These are phyloP conservation scores for Drosophila serrata DNA, from an alignment of 1,140 invertebrate genomes.

Conservation along the genomic window DNA sequence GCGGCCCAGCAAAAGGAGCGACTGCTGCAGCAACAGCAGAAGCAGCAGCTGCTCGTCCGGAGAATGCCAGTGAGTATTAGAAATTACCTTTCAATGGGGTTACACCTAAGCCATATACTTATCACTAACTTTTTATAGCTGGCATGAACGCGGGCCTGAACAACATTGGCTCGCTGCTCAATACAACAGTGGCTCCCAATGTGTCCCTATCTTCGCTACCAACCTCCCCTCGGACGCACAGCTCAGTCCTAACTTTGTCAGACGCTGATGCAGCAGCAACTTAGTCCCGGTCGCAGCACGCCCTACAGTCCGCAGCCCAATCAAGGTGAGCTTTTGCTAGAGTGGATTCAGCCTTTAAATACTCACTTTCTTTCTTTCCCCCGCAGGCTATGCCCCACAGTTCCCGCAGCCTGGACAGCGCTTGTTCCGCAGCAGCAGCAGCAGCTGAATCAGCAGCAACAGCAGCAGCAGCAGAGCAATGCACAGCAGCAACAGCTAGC, in stretches of 20 bases:
- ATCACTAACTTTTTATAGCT: slow-evolving; percentile 17
- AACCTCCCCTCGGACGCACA: slow-evolving; percentile 90
- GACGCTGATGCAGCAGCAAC: slow-evolving; percentile 81
- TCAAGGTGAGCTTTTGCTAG: slow-evolving; percentile 54
- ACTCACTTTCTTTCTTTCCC: not conserved
- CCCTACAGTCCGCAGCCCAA: slow-evolving; percentile 83
- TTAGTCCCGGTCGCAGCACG: slow-evolving; percentile 81
- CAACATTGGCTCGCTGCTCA: slow-evolving; percentile 92
- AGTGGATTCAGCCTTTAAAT: not conserved
- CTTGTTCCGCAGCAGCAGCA: slow-evolving; percentile 71
- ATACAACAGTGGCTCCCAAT: slow-evolving; percentile 93
- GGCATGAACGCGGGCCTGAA: slow-evolving; percentile 88
- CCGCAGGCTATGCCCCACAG: slow-evolving; percentile 71
- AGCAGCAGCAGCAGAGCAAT: slow-evolving; percentile 63
- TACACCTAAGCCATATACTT: not conserved
- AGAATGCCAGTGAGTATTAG: slow-evolving; percentile 86
- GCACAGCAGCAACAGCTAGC: slow-evolving; percentile 77
- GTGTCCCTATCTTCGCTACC: slow-evolving; percentile 90
- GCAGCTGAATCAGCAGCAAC: slow-evolving; percentile 57
- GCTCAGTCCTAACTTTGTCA: slow-evolving; percentile 88
- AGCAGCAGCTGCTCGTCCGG: slow-evolving; percentile 89
- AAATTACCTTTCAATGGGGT: too few species aligned
- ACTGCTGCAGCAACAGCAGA: slow-evolving; percentile 89
- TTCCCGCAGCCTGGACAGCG: slow-evolving; percentile 76
- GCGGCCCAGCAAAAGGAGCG: slow-evolving; percentile 87